These are phyloP conservation scores for Phymanthus crucifer DNA, from an alignment of 92 coral and sea anemone species.

Conservation along the genomic window DNA sequence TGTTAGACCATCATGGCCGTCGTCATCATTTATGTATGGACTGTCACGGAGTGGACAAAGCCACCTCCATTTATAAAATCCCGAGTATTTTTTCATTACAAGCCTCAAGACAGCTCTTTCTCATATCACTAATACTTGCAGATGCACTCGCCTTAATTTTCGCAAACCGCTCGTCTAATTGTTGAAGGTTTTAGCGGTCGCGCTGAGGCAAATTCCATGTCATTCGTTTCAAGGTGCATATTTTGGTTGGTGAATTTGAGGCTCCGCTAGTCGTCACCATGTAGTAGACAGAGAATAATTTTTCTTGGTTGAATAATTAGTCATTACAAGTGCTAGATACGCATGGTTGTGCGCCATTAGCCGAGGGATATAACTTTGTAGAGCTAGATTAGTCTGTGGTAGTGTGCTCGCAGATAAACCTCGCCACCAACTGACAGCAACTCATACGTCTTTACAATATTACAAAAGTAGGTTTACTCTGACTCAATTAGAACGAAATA, in stretches of 20 bases:
- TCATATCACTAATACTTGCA: slow-evolving; percentile 53
- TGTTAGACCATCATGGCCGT: slow-evolving; percentile 78
- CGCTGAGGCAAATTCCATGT: slow-evolving; percentile 48
- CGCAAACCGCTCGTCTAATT: slow-evolving; percentile 65
- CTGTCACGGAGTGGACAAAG: slow-evolving; percentile 87
- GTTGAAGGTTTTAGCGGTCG: slow-evolving; percentile 59
- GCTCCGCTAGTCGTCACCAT: neutral
- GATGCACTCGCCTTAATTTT: slow-evolving; percentile 59
- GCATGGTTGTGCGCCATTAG: slow-evolving; percentile 54
- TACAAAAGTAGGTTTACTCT: slow-evolving; percentile 67
- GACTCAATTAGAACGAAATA: slow-evolving; percentile 79
- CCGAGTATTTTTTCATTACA: slow-evolving; percentile 65
- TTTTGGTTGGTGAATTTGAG: slow-evolving; percentile 14
- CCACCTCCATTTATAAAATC: slow-evolving; percentile 73
- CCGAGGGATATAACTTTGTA: slow-evolving; percentile 52
- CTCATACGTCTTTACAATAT: slow-evolving; percentile 68
- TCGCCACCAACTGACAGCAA: slow-evolving; percentile 55
- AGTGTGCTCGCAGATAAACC: slow-evolving; percentile 44
- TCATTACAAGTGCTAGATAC: slow-evolving; percentile 26
- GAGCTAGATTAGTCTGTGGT: slow-evolving; percentile 41
- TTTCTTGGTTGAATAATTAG: slow-evolving; percentile 25
- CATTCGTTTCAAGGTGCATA: slow-evolving; percentile 38
- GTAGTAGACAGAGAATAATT: neutral
- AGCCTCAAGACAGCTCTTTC: slow-evolving; percentile 42
- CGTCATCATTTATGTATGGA: slow-evolving; percentile 91